Conservation (phyloP, 2,888 invertebrate species). For the Pollenia angustigena region DNA sequence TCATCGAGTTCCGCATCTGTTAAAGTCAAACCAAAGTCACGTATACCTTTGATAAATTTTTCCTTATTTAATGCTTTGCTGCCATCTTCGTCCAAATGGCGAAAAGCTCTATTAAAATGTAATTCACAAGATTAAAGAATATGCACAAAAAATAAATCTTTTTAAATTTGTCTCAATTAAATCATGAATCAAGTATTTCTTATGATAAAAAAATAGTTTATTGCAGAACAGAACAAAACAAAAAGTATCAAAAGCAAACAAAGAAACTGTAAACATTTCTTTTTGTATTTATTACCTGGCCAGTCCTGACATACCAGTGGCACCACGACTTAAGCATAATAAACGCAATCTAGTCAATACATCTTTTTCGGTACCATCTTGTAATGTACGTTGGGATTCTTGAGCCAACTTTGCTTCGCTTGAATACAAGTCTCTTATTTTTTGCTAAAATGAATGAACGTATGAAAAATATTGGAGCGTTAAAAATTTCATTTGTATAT, state of each 20-base stretch:
- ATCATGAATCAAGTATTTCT: constrained; percentile 16
- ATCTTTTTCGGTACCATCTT: constrained; percentile 87
- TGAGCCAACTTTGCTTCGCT: constrained; percentile 92
- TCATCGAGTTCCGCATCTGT: constrained; percentile 84
- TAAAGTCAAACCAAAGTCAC: constrained; percentile 91
- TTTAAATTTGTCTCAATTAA: constrained; percentile 62
- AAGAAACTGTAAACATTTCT: background rate
- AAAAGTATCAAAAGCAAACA: background rate
- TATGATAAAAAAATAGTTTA: constrained; percentile 2
- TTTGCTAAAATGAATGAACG: constrained; percentile 65
- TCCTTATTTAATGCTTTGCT: constrained; percentile 92
- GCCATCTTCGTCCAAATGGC: constrained; percentile 96
- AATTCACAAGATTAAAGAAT: background rate
- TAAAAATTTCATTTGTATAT: too few relatives aligned
- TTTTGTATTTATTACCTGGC: constrained; percentile 87
- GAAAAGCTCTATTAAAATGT: constrained; percentile 88
- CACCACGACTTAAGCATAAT: constrained; percentile 93
- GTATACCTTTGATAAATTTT: constrained; percentile 92
- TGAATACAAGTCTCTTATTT: constrained; percentile 81
- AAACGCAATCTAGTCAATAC: constrained; percentile 93
- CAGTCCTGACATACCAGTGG: constrained; percentile 94
- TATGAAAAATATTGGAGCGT: background rate
- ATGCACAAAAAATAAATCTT: constrained; percentile 46
- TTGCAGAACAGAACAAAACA: background rate
- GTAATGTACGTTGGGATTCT: constrained; percentile 89